Evolutionary conservation across 2,888 invertebrate species (phyloP).

Genomic region (Saturnia pavonia): DNA sequence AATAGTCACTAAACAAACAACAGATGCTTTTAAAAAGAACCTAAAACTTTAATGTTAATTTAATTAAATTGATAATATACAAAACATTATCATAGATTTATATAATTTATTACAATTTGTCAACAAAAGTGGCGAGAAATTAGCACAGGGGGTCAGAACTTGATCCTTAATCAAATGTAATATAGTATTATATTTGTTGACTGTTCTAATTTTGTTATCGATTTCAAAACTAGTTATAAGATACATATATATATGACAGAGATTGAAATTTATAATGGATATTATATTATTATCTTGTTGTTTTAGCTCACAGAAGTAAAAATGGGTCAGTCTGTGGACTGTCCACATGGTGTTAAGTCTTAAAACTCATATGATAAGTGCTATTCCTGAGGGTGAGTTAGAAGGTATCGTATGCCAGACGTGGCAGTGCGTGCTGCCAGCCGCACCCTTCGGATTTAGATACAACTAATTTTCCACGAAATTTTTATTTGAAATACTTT

Average conservation of each 20-base stretch:
- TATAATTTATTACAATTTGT: background rate
- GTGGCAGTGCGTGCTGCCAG: background rate
- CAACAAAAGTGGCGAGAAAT: background rate
- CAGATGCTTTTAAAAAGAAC: background rate
- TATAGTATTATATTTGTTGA: background rate
- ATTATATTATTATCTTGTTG: background rate
- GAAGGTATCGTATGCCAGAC: background rate
- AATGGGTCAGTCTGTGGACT: background rate
- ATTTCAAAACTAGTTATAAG: background rate
- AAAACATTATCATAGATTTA: background rate
- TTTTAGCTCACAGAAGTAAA: background rate
- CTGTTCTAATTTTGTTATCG: background rate
- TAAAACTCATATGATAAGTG: background rate
- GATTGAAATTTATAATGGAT: background rate
- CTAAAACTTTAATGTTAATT: background rate
- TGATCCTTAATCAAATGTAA: constrained; percentile 1
- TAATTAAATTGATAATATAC: background rate
- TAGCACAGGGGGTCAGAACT: constrained; percentile 4
- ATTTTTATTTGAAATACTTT: no score
- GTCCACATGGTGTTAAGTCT: background rate
- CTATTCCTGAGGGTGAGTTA: background rate
- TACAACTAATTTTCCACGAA: background rate
- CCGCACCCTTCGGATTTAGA: background rate
- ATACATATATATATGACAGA: background rate
- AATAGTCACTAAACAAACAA: background rate